Conservation (phyloP, 2,797 vertebrate species). For the Leptatherina wallacei region DNA sequence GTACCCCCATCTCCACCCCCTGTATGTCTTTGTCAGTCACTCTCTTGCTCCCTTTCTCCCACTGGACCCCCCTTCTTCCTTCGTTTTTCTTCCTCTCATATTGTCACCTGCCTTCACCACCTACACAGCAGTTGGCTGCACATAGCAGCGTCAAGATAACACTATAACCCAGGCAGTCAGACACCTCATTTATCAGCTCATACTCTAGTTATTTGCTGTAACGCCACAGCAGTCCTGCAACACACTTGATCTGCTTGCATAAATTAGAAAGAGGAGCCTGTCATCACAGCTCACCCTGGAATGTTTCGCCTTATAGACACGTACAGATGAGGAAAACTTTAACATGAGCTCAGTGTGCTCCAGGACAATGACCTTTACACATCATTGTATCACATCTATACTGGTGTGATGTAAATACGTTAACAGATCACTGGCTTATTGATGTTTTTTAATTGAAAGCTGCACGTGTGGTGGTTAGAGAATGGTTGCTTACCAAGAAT, state of each 20-base stretch:
- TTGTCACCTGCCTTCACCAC: slow-evolving; percentile 77
- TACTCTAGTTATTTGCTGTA: slow-evolving; percentile 50
- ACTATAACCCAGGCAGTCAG: slow-evolving; percentile 66
- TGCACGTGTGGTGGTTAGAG: slow-evolving; percentile 8
- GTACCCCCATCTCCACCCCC: slow-evolving; percentile 52
- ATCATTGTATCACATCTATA: slow-evolving; percentile 9
- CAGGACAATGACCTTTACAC: neutral
- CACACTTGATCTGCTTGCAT: slow-evolving; percentile 38
- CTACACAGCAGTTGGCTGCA: slow-evolving; percentile 68
- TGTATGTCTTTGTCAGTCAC: slow-evolving; percentile 61
- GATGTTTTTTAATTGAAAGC: slow-evolving; percentile 39
- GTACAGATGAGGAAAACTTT: neutral
- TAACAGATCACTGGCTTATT: slow-evolving; percentile 31
- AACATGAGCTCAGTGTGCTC: neutral
- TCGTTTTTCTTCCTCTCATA: slow-evolving; percentile 56
- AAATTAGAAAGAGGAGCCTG: slow-evolving; percentile 28
- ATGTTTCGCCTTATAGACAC: neutral
- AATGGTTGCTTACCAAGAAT: slow-evolving; percentile 33
- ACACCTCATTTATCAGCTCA: slow-evolving; percentile 75
- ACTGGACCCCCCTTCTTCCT: slow-evolving; percentile 38
- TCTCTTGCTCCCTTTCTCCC: slow-evolving; percentile 50
- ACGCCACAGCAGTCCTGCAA: slow-evolving; percentile 49
- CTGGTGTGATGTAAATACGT: slow-evolving; percentile 11
- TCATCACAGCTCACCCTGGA: neutral
- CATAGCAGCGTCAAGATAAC: slow-evolving; percentile 69